These are phyloP conservation scores for Gorilla gorilla DNA, from an alignment of 2,113 vertebrate species.

Conservation along the genomic window DNA sequence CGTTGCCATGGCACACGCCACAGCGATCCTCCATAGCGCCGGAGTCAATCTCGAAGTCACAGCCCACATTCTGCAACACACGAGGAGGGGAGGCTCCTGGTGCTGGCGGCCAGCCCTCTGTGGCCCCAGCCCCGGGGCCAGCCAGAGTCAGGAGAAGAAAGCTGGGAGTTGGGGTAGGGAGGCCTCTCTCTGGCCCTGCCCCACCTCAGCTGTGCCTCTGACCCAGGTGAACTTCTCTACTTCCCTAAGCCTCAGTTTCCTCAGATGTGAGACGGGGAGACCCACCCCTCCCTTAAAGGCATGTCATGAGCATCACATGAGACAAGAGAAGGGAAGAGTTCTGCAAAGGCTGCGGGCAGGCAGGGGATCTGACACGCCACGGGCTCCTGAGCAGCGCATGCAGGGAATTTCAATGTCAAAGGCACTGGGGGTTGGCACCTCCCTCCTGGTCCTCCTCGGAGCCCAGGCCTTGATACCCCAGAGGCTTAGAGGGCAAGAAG, in stretches of 20 bases:
- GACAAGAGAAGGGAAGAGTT: too few species aligned
- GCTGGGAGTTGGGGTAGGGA: fast-evolving
- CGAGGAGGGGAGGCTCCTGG: background rate
- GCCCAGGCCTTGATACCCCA: background rate
- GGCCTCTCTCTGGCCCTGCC: too few species aligned
- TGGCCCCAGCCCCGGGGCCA: background rate
- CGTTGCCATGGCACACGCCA: conserved; percentile 93
- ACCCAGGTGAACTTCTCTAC: too few species aligned
- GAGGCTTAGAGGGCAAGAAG: background rate
- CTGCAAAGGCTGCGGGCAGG: background rate
- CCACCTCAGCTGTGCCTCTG: background rate
- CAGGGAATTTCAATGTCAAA: background rate
- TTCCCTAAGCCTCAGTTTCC: background rate
- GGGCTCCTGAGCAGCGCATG: background rate
- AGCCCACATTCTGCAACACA: conserved; percentile 91
- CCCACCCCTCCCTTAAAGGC: too few species aligned
- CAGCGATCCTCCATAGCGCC: conserved; percentile 92
- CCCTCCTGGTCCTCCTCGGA: background rate
- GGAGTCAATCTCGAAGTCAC: conserved; percentile 95
- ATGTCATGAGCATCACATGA: fast-evolving
- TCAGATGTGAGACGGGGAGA: background rate
- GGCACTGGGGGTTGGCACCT: background rate
- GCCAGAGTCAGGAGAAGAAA: background rate
- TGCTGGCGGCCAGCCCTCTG: background rate
- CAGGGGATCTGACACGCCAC: fast-evolving